Evolutionary conservation across 2,888 invertebrate genomes (phyloP).

Genomic region (Scaptodrosophila latifasciaeformis): DNA sequence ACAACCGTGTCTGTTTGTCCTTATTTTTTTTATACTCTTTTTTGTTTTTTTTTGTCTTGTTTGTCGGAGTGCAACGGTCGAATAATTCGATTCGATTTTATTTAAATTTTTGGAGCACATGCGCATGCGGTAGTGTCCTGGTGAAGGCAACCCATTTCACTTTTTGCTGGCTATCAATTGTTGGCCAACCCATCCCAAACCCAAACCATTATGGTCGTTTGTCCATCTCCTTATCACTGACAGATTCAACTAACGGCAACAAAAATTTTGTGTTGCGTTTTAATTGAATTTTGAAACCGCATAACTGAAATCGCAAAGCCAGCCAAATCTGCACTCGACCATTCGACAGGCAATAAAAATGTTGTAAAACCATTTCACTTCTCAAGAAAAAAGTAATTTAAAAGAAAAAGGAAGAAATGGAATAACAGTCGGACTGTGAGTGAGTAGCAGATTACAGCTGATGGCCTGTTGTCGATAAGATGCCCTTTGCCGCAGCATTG

Average conservation of each 20-base stretch:
- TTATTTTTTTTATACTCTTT: too few relatives aligned
- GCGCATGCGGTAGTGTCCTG: constrained; percentile 28
- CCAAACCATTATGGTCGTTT: too few relatives aligned
- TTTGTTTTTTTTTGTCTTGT: too few relatives aligned
- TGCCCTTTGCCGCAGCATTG: not conserved
- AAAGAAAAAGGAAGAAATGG: not conserved
- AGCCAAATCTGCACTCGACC: constrained; percentile 54
- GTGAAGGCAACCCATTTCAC: not conserved
- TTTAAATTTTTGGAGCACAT: constrained; percentile 63
- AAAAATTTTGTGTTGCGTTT: constrained; percentile 60
- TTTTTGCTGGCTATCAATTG: not conserved
- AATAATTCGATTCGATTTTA: constrained; percentile 58
- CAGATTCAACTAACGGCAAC: constrained; percentile 35
- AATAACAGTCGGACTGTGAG: constrained; percentile 10
- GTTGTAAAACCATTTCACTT: constrained; percentile 36
- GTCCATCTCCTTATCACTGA: not conserved
- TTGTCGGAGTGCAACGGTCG: too few relatives aligned
- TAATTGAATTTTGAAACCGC: constrained; percentile 64
- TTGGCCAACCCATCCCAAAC: too few relatives aligned
- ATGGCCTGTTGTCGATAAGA: constrained; percentile 51
- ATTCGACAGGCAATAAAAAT: constrained; percentile 68
- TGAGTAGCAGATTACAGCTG: constrained; percentile 52
- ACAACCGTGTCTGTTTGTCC: constrained; percentile 52
- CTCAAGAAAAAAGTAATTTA: constrained; percentile 2
- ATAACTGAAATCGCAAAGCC: constrained; percentile 66